Evolutionary conservation across 2,888 invertebrate genomes (phyloP).

Genomic region (Drepana falcataria): DNA sequence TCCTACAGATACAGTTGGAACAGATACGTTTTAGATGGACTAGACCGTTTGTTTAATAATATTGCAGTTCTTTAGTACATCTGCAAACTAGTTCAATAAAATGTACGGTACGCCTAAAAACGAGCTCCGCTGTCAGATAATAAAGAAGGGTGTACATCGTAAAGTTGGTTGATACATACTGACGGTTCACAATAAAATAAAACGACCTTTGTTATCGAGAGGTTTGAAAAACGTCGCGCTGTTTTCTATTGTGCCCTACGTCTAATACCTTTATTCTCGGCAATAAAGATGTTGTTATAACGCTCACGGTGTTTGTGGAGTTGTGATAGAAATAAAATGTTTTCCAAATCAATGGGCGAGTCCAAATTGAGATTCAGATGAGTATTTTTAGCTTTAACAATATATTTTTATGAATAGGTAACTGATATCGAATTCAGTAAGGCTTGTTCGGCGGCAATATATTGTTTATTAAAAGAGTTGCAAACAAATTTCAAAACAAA

Average conservation of each 20-base stretch:
- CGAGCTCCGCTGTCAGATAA: constrained; percentile 38
- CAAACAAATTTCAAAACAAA: no score
- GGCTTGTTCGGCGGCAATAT: no score
- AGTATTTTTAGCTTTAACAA: not conserved
- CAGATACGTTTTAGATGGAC: no score
- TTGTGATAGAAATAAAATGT: not conserved
- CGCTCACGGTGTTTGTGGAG: not conserved
- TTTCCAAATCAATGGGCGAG: no score
- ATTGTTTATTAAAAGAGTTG: no score
- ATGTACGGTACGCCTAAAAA: constrained; percentile 19
- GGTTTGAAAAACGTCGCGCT: constrained; percentile 42
- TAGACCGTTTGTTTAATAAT: no score
- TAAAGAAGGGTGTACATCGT: constrained; percentile 61
- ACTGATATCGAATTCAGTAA: no score
- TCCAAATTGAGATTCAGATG: not conserved
- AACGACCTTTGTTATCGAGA: constrained; percentile 46
- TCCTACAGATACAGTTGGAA: no score
- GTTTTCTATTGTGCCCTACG: constrained; percentile 24
- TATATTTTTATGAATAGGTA: no score
- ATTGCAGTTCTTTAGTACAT: constrained; percentile 23
- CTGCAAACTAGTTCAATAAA: constrained; percentile 39
- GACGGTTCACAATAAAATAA: constrained; percentile 59
- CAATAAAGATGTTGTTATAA: constrained; percentile 1
- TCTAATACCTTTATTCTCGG: constrained; percentile 17
- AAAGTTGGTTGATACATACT: constrained; percentile 63